Base-by-base conservation (phyloP, 2,888 invertebrate genomes). In the Parnassius glacialis region DNA sequence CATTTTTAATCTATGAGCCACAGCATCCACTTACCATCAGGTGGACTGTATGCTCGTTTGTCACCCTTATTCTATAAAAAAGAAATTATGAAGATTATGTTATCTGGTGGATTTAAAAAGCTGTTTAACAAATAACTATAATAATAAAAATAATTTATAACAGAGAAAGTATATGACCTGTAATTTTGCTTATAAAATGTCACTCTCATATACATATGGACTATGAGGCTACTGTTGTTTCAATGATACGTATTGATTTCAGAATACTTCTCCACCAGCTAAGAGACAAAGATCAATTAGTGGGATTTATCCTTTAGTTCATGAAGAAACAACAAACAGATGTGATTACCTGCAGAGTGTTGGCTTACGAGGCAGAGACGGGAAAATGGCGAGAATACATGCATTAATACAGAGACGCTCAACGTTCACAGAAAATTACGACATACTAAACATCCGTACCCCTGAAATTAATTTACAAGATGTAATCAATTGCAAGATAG, bases 371-470 rank as follows among this genome's bases (percentile, higher is more conserved):
- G 68, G 71, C 9, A 71, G 68, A 5, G 84, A 88, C 11, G 87
- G 87, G 2, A 78, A 74, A 1, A 59, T 81, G 9, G 69, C 83
- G 0, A 80, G 78, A 73, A 73, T 88, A 2, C 85, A 83, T 41
- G 84, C 85, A 0, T 60, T 83, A 3, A 70, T 84, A n/a, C 81
- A 79, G 62, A 84, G 76, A 67, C 65, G 73, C 2, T 50, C 57
- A 13, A 45, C 9, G 2, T 48, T 3, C 20, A 55, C 2, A 42
- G 55, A 45, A 12, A 55, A 44, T 45, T 45, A 0, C n/a, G 34
- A 9, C 61, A 60, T 45, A 45, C 13, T 25, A 44, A 60, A 34
- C 45, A 55, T 10, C 34, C 64, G 59, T 11, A 68, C 68, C 52
- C 52, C 67, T 0, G 69, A 74, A 52, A 62, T 76, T 0, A 74